These are phyloP conservation scores for Micromussa lordhowensis DNA, from an alignment of 92 coral and sea anemone species.

Conservation along the genomic window DNA sequence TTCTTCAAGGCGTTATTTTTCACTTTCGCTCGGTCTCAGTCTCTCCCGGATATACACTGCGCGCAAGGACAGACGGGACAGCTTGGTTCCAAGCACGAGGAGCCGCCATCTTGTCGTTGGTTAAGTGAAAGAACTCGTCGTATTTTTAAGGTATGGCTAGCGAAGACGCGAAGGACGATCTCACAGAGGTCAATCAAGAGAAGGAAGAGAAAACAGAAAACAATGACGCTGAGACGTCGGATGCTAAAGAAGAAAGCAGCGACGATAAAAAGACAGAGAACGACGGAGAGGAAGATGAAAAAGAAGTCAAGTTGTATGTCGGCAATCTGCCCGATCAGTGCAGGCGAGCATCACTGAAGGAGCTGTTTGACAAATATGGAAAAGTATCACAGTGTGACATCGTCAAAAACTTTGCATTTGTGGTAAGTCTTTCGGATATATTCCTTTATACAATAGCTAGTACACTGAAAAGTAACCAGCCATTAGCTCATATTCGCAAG, in stretches of 20 bases:
- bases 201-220: conserved; percentile 32
- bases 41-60: background rate
- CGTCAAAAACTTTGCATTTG: conserved; percentile 95
- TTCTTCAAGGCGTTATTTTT: conserved; percentile 22
- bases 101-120: conserved; percentile 23
- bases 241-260: conserved; percentile 29
- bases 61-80: conserved; percentile 21
- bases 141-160: conserved; percentile 27
- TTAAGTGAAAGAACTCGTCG: background rate
- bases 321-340: conserved; percentile 97
- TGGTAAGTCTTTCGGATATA: conserved; percentile 68
- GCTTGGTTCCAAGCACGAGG: conserved; percentile 17
- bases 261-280: conserved; percentile 27
- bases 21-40: background rate
- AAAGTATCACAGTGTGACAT: conserved; percentile 92
- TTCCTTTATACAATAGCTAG: background rate
- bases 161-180: conserved; percentile 24
- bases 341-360: conserved; percentile 73
- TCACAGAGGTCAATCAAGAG: background rate
- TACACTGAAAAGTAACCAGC: background rate
- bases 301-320: conserved; percentile 82
- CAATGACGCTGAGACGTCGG: conserved; percentile 31
- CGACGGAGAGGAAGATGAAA: conserved; percentile 26
- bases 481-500: no score
- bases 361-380: conserved; percentile 87